Conservation (phyloP, 1,140 invertebrate species). For the Tetramorium simillimum region DNA sequence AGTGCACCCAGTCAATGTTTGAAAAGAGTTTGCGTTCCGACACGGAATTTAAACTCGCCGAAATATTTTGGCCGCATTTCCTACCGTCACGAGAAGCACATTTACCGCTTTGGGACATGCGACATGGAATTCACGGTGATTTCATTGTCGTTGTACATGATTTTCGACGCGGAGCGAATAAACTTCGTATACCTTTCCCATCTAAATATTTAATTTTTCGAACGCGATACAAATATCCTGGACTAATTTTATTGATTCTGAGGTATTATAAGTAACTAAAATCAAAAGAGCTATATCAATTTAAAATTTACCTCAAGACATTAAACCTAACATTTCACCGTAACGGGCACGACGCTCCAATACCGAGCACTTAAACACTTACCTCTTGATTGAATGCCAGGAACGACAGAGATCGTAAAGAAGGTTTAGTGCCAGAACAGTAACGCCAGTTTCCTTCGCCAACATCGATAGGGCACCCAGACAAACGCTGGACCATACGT, state of each 20-base stretch:
- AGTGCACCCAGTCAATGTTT: neutral
- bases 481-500: constrained; percentile 88
- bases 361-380: constrained; percentile 74
- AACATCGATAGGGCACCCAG: constrained; percentile 93
- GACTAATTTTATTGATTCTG: neutral
- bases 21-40: neutral
- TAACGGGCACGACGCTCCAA: neutral
- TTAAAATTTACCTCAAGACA: constrained; percentile 36
- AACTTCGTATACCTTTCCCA: neutral
- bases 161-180: neutral
- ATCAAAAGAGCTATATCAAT: constrained; percentile 28
- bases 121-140: neutral
- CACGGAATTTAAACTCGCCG: neutral
- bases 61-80: constrained; percentile 35
- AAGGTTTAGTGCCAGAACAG: constrained; percentile 91
- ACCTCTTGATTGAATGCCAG: constrained; percentile 90
- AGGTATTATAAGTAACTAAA: constrained; percentile 3
- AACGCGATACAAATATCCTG: neutral
- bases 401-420: constrained; percentile 90
- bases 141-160: neutral
- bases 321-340: constrained; percentile 2
- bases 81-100: neutral
- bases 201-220: neutral
- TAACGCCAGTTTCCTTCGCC: constrained; percentile 96
- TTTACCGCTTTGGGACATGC: constrained; percentile 20